Percentiles rank a stretch among this genome's conserved stretches.
Conservation (phyloP, 2,113 vertebrate species). For the Lichenostomus cassidix region DNA sequence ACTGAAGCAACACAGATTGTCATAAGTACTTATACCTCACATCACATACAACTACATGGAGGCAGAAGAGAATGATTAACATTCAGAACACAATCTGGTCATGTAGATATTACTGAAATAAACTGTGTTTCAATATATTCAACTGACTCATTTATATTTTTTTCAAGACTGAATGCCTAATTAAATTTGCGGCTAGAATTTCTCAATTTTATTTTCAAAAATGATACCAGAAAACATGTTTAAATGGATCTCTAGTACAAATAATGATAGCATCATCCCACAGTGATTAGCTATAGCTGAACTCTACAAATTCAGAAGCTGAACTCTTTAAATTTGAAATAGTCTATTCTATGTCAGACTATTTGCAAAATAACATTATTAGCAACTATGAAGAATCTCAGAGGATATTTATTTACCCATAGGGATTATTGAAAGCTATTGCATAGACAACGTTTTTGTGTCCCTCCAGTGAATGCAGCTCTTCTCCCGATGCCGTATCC, state of each 20-base stretch:
- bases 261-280: background rate
- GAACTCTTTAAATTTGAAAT: background rate
- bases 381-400: background rate
- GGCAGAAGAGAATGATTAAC: background rate
- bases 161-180: background rate
- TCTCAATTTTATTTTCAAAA: background rate
- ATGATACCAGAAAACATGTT: background rate
- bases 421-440: slow-evolving; percentile 95
- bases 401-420: slow-evolving; percentile 77
- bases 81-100: background rate
- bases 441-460: slow-evolving; percentile 93
- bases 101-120: background rate
- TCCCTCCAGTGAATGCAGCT: slow-evolving; percentile 83
- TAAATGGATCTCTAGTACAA: background rate
- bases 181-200: background rate
- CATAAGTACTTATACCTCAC: background rate
- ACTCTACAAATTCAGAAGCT: background rate
- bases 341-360: background rate
- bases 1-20: background rate
- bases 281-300: background rate
- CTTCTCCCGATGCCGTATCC: slow-evolving; percentile 88
- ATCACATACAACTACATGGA: background rate
- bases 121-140: background rate
- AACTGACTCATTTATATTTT: background rate
- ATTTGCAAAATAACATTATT: background rate